Percentiles rank a stretch among this genome's conserved stretches.
phyloP scores from a whole-genome alignment of 2,113 vertebrate species.

The Malurus cyaneus region DNA sequence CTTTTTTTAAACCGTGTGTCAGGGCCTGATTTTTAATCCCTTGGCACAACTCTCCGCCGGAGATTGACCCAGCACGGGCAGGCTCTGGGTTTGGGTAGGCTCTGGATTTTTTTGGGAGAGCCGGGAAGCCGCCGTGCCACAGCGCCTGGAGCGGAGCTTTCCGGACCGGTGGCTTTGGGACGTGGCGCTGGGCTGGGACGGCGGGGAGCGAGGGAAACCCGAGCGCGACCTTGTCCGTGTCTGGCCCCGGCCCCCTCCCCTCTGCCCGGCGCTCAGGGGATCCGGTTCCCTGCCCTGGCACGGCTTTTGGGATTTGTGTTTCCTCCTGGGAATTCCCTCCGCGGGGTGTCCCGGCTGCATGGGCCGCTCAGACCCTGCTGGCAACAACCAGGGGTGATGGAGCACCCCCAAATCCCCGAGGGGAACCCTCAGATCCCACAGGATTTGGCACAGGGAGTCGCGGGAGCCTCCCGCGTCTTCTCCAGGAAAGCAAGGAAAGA shows the following conservation, averaged over 20 bases:
- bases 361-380: background rate
- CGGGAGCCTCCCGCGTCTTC: background rate
- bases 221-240: background rate
- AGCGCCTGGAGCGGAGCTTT: background rate
- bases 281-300: background rate
- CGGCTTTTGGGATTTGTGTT: background rate
- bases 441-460: background rate
- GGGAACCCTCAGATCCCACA: background rate
- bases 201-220: background rate
- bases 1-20: background rate
- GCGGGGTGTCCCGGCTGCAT: background rate
- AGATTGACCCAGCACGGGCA: background rate
- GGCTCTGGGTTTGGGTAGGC: background rate
- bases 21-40: background rate
- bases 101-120: background rate
- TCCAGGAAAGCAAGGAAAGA: background rate
- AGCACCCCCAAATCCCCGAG: background rate
- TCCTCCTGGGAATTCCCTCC: background rate
- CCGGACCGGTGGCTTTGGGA: background rate
- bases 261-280: fast-evolving
- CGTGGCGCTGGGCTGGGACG: background rate
- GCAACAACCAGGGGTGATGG: background rate
- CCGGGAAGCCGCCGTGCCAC: background rate
- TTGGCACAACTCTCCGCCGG: background rate
- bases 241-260: background rate